These are phyloP conservation scores for Automeris io DNA, from an alignment of 2,888 invertebrate species.

Conservation along the genomic window DNA sequence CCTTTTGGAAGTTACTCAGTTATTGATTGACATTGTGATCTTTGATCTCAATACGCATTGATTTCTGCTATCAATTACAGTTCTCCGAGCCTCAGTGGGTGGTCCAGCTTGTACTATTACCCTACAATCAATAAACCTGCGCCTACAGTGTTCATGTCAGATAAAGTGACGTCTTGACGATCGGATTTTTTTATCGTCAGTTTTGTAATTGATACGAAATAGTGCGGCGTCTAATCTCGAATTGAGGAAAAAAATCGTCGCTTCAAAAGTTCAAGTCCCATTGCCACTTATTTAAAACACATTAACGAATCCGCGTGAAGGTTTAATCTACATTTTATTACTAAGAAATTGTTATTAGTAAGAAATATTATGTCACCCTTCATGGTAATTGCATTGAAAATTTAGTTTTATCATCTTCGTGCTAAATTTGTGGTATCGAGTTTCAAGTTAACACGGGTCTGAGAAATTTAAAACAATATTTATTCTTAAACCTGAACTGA, in stretches of 20 bases:
- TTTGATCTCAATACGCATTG: conserved; percentile 57
- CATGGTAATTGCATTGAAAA: background rate
- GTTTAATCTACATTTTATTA: background rate
- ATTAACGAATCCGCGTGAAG: background rate
- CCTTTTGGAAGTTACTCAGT: conserved; percentile 15
- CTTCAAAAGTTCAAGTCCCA: background rate
- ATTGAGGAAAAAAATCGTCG: conserved; percentile 6
- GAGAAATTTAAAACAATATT: background rate
- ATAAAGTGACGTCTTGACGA: conserved; percentile 41
- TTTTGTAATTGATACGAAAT: conserved; percentile 21
- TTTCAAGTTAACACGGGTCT: background rate
- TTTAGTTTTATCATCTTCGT: conserved; percentile 9
- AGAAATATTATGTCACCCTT: background rate
- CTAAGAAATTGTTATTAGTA: background rate
- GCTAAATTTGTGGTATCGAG: background rate
- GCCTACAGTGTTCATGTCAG: conserved; percentile 36
- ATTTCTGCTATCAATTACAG: conserved; percentile 48
- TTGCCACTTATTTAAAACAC: background rate
- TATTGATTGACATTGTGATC: conserved; percentile 50
- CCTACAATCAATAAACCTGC: conserved; percentile 47
- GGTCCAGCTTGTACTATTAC: conserved; percentile 45
- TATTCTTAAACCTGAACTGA: background rate
- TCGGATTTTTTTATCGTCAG: conserved; percentile 18
- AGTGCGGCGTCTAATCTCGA: conserved; percentile 15
- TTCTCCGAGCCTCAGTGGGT: conserved; percentile 40